Evolutionary conservation across 2,888 invertebrate genomes (phyloP).

Genomic region (Beris morrisii): DNA sequence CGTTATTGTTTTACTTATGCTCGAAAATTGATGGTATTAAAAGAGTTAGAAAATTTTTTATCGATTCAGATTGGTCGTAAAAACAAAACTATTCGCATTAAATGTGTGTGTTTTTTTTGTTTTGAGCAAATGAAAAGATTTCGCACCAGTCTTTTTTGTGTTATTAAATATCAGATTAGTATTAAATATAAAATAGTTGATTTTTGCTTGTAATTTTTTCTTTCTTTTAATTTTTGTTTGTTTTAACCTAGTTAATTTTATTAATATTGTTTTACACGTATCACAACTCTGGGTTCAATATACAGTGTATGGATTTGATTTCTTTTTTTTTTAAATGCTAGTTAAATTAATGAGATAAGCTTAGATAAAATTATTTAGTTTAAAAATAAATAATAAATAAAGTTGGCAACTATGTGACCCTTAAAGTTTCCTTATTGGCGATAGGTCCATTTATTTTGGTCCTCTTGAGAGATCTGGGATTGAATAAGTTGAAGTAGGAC

Average conservation of each 20-base stretch:
- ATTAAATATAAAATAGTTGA: slow-evolving; percentile 16
- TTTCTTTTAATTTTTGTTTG: slow-evolving; percentile 11
- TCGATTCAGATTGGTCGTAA: background rate
- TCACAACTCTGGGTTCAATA: slow-evolving; percentile 37
- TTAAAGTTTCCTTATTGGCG: too few relatives aligned
- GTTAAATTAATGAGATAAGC: too few relatives aligned
- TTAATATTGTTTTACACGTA: slow-evolving; percentile 34
- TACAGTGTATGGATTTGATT: slow-evolving; percentile 30
- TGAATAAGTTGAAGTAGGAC: too few relatives aligned
- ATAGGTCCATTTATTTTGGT: too few relatives aligned
- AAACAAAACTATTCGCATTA: slow-evolving; percentile 1
- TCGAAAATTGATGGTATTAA: too few relatives aligned
- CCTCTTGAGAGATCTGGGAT: too few relatives aligned
- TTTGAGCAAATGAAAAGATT: background rate
- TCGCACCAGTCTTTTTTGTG: slow-evolving; percentile 17
- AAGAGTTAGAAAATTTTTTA: too few relatives aligned
- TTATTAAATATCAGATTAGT: slow-evolving; percentile 3
- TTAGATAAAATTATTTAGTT: too few relatives aligned
- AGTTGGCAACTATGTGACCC: too few relatives aligned
- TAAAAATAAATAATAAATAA: too few relatives aligned
- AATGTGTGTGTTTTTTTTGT: slow-evolving; percentile 24
- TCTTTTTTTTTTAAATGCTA: slow-evolving; percentile 7
- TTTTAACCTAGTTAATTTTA: slow-evolving; percentile 21
- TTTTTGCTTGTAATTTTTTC: slow-evolving; percentile 15
- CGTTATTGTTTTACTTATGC: too few relatives aligned